These are phyloP conservation scores for Drosophila pachea DNA, from an alignment of 1,140 invertebrate genomes.

Conservation along the genomic window DNA sequence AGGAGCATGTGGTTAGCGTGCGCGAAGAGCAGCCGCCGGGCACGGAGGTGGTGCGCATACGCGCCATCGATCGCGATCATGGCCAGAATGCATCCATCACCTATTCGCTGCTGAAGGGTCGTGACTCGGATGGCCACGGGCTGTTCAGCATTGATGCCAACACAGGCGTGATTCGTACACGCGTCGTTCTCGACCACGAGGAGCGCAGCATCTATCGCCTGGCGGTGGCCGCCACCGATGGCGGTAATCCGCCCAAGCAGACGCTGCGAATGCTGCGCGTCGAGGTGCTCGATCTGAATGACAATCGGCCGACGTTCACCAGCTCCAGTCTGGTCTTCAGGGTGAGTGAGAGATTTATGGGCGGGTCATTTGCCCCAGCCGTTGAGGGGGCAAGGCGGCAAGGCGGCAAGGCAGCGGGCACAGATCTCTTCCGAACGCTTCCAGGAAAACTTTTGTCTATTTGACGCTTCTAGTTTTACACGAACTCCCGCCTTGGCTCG, in stretches of 20 bases:
- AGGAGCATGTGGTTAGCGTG: conserved; percentile 91
- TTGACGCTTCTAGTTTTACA: conserved; percentile 77
- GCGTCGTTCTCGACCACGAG: conserved; percentile 92
- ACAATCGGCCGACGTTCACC: conserved; percentile 93
- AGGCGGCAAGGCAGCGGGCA: neutral
- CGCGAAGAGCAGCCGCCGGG: conserved; percentile 92
- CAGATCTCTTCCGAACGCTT: conserved; percentile 30
- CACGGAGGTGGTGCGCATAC: conserved; percentile 89
- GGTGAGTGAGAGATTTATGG: conserved; percentile 81
- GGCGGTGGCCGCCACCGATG: conserved; percentile 91
- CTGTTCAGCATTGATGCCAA: conserved; percentile 92
- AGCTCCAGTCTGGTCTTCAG: conserved; percentile 92
- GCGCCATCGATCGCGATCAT: conserved; percentile 91
- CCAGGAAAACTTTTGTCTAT: conserved; percentile 72
- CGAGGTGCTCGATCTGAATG: conserved; percentile 93
- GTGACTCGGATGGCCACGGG: conserved; percentile 89
- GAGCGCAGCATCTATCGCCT: conserved; percentile 91
- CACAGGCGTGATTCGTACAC: conserved; percentile 92
- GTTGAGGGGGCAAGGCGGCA: no score
- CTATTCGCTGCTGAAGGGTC: conserved; percentile 91
- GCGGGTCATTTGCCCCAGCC: conserved; percentile 39
- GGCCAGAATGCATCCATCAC: conserved; percentile 93
- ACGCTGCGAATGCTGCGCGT: conserved; percentile 89
- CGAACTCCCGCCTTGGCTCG: conserved; percentile 21
- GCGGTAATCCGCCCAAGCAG: conserved; percentile 88